Evolutionary conservation across 2,888 invertebrate genomes (phyloP).

Genomic region (Leptinotarsa juncta): DNA sequence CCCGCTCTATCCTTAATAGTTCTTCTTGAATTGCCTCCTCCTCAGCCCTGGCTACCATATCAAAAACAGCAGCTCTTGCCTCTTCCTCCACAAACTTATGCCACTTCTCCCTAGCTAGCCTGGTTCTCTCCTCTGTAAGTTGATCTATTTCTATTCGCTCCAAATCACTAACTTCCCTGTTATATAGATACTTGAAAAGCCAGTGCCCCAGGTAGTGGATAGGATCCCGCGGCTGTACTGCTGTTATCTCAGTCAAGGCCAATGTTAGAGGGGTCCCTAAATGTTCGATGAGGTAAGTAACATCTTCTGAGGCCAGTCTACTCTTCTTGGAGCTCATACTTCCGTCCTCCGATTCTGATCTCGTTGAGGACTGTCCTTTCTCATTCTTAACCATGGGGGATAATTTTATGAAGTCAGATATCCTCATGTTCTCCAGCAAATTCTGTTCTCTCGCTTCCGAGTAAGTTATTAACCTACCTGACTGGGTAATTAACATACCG

Average conservation of each 20-base stretch:
- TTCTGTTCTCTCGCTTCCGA: constrained; percentile 57
- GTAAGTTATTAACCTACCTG: constrained; percentile 56
- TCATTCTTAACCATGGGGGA: background rate
- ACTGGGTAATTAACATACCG: constrained; percentile 56
- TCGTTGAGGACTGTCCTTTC: background rate
- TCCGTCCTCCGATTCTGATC: background rate
- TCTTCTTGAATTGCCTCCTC: constrained; percentile 57
- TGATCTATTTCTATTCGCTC: constrained; percentile 59
- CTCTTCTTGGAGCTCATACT: constrained; percentile 32
- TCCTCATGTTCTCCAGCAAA: constrained; percentile 55
- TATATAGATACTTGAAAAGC: constrained; percentile 66
- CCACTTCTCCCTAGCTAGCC: constrained; percentile 59
- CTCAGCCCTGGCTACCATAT: constrained; percentile 61
- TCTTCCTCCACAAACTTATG: constrained; percentile 60
- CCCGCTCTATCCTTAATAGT: constrained; percentile 55
- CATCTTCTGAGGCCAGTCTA: constrained; percentile 58
- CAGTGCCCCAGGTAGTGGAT: constrained; percentile 67
- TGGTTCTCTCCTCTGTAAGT: constrained; percentile 58
- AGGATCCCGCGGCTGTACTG: constrained; percentile 66
- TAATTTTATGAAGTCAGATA: constrained; percentile 31
- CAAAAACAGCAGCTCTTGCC: constrained; percentile 59
- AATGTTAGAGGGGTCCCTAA: constrained; percentile 63
- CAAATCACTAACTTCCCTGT: constrained; percentile 61
- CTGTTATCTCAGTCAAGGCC: constrained; percentile 65
- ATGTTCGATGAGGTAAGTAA: constrained; percentile 60